Evolutionary conservation across 1,140 invertebrate species (phyloP).

Genomic region (Drosophila ogumai): DNA sequence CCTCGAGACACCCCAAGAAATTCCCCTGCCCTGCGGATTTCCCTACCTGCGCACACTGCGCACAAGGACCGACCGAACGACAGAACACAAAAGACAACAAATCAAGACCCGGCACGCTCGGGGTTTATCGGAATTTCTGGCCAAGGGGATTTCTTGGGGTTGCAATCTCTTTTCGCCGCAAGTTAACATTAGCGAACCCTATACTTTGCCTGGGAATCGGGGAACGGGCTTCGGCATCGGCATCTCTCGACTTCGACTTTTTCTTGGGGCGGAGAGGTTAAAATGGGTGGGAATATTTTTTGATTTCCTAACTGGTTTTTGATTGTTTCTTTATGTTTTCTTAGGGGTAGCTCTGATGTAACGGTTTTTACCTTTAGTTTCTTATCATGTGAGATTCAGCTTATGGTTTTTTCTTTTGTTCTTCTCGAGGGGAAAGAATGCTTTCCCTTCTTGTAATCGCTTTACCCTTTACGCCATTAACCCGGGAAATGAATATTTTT

Average conservation of each 20-base stretch:
- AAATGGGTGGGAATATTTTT: conserved; percentile 84
- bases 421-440: conserved; percentile 12
- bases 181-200: conserved; percentile 35
- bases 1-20: conserved; percentile 51
- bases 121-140: conserved; percentile 48
- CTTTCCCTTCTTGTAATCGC: conserved; percentile 19
- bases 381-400: conserved; percentile 12
- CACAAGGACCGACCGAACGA: conserved; percentile 6
- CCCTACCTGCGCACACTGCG: conserved; percentile 43
- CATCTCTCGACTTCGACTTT: conserved; percentile 64
- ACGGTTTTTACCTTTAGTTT: conserved; percentile 20
- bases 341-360: conserved; percentile 27
- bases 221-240: conserved; percentile 9
- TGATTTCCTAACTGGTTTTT: conserved; percentile 59
- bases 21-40: conserved; percentile 52
- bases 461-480: conserved; percentile 20
- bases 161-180: conserved; percentile 31
- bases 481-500: conserved; percentile 50
- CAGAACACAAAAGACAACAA: conserved; percentile 49
- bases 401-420: conserved; percentile 34
- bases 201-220: conserved; percentile 63
- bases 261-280: conserved; percentile 58
- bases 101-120: conserved; percentile 44
- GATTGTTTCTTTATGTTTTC: conserved; percentile 40
- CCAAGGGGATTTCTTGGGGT: conserved; percentile 39